A percentile compares a stretch with the other conserved stretches of the same genome.
phyloP scores from a whole-genome alignment of 2,113 vertebrate species.

The Phalacrocorax pelagicus region DNA sequence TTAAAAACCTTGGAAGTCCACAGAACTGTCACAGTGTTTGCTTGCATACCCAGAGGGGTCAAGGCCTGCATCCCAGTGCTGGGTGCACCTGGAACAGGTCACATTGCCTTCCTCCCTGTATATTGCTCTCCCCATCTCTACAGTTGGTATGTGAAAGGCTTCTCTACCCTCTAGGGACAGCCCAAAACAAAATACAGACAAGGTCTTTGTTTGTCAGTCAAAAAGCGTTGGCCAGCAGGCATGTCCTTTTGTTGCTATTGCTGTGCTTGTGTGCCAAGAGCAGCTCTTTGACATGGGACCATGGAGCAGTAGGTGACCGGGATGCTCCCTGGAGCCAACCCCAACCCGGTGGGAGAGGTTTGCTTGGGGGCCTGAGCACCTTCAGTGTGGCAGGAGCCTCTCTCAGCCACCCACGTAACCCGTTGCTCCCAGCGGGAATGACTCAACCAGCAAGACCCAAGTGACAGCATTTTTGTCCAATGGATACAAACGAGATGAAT shows the following conservation, averaged over 20 bases:
- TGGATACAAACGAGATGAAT: background rate
- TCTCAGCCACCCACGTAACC: background rate
- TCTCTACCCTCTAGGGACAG: background rate
- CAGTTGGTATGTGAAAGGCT: background rate
- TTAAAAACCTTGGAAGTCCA: background rate
- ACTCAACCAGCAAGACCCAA: background rate
- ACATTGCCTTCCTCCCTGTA: accelerated
- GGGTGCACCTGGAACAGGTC: background rate
- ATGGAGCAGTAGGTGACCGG: accelerated
- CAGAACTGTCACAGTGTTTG: background rate
- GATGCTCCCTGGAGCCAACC: background rate
- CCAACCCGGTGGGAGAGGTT: background rate
- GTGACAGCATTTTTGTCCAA: background rate
- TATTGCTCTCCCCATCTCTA: background rate
- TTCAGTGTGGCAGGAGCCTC: background rate
- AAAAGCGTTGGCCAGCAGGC: accelerated
- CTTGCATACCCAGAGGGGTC: background rate
- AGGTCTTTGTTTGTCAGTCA: background rate
- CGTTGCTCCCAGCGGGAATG: background rate
- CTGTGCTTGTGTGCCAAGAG: background rate
- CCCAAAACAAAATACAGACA: background rate
- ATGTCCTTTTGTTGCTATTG: too few relatives aligned
- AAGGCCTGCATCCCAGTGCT: background rate
- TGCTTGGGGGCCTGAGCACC: background rate
- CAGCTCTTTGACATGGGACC: background rate